Evolutionary conservation across 2,797 vertebrate species (phyloP).

Genomic region (Clarias platycephalus): DNA sequence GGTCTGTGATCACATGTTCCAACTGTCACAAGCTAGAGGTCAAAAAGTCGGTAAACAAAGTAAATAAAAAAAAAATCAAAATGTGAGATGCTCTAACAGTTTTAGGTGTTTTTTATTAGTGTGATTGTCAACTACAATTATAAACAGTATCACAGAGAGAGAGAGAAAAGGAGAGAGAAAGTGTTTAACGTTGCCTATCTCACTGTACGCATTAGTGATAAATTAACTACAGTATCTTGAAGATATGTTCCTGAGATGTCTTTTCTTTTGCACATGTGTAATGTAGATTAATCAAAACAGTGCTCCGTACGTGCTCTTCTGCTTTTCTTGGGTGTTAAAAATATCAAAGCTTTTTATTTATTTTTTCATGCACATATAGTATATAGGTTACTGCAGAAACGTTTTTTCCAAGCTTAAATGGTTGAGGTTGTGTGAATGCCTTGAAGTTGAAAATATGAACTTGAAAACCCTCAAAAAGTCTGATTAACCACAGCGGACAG

Average conservation of each 20-base stretch:
- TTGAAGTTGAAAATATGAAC: too few relatives aligned
- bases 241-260: neutral
- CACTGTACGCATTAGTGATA: neutral
- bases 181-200: too few relatives aligned
- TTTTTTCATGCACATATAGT: neutral
- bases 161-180: slow-evolving; percentile 15
- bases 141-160: neutral
- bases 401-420: too few relatives aligned
- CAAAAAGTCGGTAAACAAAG: neutral
- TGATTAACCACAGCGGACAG: neutral
- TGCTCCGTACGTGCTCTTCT: neutral
- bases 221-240: neutral
- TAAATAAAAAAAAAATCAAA: neutral
- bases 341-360: neutral
- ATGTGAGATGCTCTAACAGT: neutral
- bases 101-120: neutral
- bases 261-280: neutral
- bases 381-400: too few relatives aligned
- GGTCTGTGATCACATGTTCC: slow-evolving; percentile 10
- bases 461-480: neutral
- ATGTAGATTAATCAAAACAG: neutral
- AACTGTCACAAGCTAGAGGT: neutral
- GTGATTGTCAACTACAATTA: neutral
- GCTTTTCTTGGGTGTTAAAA: neutral
- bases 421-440: too few relatives aligned